phyloP scores from a whole-genome alignment of 2,888 invertebrate genomes.

The Incurvaria masculella region DNA sequence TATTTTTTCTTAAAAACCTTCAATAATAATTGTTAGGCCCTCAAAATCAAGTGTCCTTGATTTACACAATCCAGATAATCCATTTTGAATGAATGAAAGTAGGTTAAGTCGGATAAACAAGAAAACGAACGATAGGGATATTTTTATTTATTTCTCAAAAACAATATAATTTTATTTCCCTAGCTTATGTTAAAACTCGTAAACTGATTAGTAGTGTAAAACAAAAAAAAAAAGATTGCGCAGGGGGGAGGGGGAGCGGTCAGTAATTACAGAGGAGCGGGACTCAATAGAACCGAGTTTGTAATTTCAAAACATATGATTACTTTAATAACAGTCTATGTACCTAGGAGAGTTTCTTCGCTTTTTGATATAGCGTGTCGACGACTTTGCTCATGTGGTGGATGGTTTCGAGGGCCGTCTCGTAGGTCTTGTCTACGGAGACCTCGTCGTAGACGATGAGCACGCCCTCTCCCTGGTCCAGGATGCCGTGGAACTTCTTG shows the following conservation, averaged over 20 bases:
- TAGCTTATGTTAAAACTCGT: constrained; percentile 49
- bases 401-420: constrained; percentile 95
- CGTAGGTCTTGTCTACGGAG: constrained; percentile 94
- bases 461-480: constrained; percentile 98
- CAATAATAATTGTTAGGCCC: too few relatives aligned
- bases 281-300: too few relatives aligned
- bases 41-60: too few relatives aligned
- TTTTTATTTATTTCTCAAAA: constrained; percentile 47
- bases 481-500: constrained; percentile 93
- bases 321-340: too few relatives aligned
- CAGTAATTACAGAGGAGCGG: not conserved
- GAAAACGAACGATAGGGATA: constrained; percentile 36
- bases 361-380: constrained; percentile 98
- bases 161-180: constrained; percentile 48
- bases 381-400: constrained; percentile 99
- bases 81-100: too few relatives aligned
- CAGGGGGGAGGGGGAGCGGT: not conserved
- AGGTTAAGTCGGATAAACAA: too few relatives aligned
- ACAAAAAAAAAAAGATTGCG: not conserved
- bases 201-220: too few relatives aligned
- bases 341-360: constrained; percentile 89
- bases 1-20: too few relatives aligned
- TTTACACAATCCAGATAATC: too few relatives aligned
- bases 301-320: too few relatives aligned
- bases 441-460: constrained; percentile 97